A percentile compares a stretch with the other conserved stretches of the same genome.
phyloP scores from a whole-genome alignment of 64 coral and sea anemone species.

The Stichodactyla helianthus region DNA sequence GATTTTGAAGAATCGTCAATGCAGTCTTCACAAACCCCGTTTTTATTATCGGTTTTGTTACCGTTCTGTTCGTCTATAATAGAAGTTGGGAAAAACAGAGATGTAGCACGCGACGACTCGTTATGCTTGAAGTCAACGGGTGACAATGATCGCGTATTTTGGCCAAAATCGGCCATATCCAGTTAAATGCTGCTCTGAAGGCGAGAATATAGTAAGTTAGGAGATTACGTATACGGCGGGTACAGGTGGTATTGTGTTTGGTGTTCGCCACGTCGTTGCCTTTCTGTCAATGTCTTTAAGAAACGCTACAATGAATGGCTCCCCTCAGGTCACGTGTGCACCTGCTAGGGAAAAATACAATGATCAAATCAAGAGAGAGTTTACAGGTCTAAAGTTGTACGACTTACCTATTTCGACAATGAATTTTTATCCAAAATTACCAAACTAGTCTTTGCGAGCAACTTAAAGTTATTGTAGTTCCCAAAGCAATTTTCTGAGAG shows the following conservation, averaged over 20 bases:
- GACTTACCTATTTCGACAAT: constrained; percentile 2
- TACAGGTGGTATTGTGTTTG: constrained; percentile 96
- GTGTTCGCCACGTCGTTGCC: constrained; percentile 91
- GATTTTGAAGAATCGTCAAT: constrained; percentile 87
- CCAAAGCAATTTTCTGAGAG: neutral
- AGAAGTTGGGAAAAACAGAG: constrained; percentile 82
- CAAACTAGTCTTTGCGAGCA: neutral
- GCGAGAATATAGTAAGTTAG: constrained; percentile 64
- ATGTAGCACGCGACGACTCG: constrained; percentile 59
- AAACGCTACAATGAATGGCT: constrained; percentile 91
- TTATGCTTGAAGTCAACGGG: constrained; percentile 92
- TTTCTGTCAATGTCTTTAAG: constrained; percentile 84
- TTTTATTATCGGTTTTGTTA: constrained; percentile 84
- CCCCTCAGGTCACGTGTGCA: constrained; percentile 76
- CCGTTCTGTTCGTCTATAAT: constrained; percentile 76
- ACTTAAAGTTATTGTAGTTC: neutral
- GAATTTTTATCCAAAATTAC: neutral
- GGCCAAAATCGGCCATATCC: constrained; percentile 99
- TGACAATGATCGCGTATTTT: constrained; percentile 86
- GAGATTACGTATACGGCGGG: constrained; percentile 86
- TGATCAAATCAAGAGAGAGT: constrained; percentile 84
- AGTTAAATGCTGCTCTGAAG: constrained; percentile 59
- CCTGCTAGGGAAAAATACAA: constrained; percentile 88
- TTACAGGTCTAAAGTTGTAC: constrained; percentile 11
- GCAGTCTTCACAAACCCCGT: constrained; percentile 90